Evolutionary conservation across 2,797 vertebrate genomes (phyloP).

Genomic region (Myotis daubentonii): DNA sequence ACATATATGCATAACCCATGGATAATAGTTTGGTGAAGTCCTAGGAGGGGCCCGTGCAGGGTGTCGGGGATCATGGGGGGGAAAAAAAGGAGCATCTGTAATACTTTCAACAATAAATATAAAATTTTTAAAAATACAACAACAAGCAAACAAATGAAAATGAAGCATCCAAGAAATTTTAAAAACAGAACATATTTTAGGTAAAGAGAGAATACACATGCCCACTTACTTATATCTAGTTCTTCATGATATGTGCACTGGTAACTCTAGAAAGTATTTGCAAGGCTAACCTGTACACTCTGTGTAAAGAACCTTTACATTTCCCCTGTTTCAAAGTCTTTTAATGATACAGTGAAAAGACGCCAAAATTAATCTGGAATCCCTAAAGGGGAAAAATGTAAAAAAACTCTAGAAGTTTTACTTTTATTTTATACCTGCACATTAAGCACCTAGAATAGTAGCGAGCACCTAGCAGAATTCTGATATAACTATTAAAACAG

Average conservation of each 20-base stretch:
- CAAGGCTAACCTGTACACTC: background rate
- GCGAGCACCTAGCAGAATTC: background rate
- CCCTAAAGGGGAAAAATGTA: background rate
- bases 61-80: too few species aligned
- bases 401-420: background rate
- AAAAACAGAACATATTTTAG: background rate
- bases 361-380: background rate
- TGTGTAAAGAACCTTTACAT: background rate
- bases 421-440: background rate
- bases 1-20: too few species aligned
- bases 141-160: background rate
- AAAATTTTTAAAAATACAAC: too few species aligned
- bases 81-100: too few species aligned
- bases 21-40: too few species aligned
- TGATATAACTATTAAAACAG: background rate
- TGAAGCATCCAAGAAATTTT: background rate
- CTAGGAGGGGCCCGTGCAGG: too few species aligned
- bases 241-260: background rate
- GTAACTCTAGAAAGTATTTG: background rate
- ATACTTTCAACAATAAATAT: too few species aligned
- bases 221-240: background rate
- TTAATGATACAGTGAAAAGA: background rate
- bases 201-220: background rate
- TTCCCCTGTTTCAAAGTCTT: background rate
- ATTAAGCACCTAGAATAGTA: background rate